phyloP scores from a whole-genome alignment of 1,140 invertebrate species.

The Lamellibrachia luymesi region DNA sequence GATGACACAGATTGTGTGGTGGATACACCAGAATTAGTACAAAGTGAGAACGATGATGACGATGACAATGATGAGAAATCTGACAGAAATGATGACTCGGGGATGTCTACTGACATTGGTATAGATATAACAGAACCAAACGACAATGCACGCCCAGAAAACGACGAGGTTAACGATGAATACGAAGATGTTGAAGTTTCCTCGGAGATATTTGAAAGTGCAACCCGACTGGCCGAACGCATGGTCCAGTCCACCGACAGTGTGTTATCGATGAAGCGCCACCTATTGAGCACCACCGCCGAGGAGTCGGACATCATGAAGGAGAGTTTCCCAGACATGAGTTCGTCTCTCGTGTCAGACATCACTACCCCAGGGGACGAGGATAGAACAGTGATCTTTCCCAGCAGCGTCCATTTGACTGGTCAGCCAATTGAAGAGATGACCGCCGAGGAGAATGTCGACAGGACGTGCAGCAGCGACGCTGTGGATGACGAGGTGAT shows the following conservation, averaged over 20 bases:
- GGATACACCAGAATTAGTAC: background rate
- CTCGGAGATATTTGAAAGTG: background rate
- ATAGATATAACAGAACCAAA: background rate
- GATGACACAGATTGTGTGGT: background rate
- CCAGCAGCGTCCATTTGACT: background rate
- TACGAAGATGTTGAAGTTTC: background rate
- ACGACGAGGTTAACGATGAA: background rate
- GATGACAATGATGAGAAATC: background rate
- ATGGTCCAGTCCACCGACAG: slow-evolving; percentile 23
- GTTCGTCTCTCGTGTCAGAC: slow-evolving; percentile 25
- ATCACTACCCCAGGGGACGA: slow-evolving; percentile 19
- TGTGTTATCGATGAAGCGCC: background rate
- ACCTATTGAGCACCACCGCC: background rate
- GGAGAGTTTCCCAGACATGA: slow-evolving; percentile 25
- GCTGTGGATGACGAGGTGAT: background rate
- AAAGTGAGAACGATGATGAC: background rate
- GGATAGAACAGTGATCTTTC: background rate
- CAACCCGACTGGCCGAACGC: background rate
- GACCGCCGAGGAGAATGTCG: background rate
- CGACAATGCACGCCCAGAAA: background rate
- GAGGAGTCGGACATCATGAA: slow-evolving; percentile 24
- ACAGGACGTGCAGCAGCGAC: background rate
- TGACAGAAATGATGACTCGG: background rate
- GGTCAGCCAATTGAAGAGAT: slow-evolving; percentile 12
- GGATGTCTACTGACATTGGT: background rate